Conservation (phyloP, 2,888 invertebrate species). For the Dolichopus griseipennis region DNA sequence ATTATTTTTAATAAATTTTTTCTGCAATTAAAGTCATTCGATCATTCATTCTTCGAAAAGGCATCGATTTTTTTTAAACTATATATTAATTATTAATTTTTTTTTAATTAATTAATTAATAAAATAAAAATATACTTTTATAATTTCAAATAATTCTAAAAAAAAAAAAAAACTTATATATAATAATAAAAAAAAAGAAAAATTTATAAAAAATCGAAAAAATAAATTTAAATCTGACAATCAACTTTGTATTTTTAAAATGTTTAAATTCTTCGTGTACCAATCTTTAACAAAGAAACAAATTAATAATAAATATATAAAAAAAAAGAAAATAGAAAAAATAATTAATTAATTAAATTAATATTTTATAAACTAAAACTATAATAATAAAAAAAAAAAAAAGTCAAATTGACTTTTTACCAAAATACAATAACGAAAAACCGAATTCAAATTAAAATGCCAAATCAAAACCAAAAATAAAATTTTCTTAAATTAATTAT, state of each 20-base stretch:
- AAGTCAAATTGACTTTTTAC: not conserved
- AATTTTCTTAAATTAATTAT: too few species aligned
- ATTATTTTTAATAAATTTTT: not conserved
- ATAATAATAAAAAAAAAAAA: not conserved
- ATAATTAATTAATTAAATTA: too few species aligned
- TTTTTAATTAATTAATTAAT: too few species aligned
- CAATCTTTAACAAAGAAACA: not conserved
- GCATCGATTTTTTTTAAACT: not conserved
- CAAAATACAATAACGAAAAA: not conserved
- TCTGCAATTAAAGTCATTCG: not conserved
- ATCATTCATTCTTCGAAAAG: not conserved
- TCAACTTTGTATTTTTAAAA: conserved; percentile 8
- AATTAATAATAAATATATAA: too few species aligned
- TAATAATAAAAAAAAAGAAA: not conserved
- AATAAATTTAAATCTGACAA: conserved; percentile 11
- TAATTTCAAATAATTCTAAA: too few species aligned
- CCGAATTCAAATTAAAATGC: not conserved
- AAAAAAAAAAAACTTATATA: too few species aligned
- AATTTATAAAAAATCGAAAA: not conserved
- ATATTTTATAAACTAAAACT: too few species aligned
- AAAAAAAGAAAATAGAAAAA: too few species aligned
- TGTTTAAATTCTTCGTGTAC: conserved; percentile 7
- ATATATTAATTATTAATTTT: too few species aligned
- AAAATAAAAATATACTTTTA: too few species aligned
- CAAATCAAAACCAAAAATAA: not conserved